These are phyloP conservation scores for Ctenopoma multispine DNA, from an alignment of 2,797 vertebrate species.

Conservation along the genomic window DNA sequence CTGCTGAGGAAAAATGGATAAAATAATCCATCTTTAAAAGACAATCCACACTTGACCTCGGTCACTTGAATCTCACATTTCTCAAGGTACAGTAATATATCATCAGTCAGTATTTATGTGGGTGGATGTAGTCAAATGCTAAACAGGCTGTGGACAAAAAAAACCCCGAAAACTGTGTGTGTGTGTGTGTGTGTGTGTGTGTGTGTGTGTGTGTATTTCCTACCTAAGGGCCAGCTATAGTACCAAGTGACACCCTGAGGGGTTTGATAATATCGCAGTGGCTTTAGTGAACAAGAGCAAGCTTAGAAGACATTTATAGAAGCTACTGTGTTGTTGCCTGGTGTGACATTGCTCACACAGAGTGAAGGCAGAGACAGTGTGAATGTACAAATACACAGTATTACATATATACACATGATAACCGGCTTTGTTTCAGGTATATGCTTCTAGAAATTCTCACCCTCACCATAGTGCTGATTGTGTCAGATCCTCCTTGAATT, in stretches of 20 bases:
- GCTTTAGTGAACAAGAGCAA: background rate
- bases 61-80: background rate
- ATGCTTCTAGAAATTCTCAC: too few relatives aligned
- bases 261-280: background rate
- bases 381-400: background rate
- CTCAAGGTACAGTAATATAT: background rate
- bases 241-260: background rate
- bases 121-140: background rate
- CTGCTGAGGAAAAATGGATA: conserved; percentile 18
- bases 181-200: background rate
- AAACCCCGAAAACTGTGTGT: background rate
- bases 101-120: background rate
- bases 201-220: conserved; percentile 10
- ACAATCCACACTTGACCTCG: conserved; percentile 30
- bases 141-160: background rate
- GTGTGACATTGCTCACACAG: background rate
- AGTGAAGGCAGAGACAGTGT: background rate
- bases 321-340: background rate
- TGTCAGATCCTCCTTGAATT: background rate
- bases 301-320: background rate
- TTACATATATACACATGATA: too few relatives aligned
- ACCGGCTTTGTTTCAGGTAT: too few relatives aligned
- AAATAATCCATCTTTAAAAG: conserved; percentile 45
- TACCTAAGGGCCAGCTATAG: background rate
- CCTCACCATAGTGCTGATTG: background rate